Base-by-base conservation (phyloP, 2,888 invertebrate genomes). In the Pteria penguin region DNA sequence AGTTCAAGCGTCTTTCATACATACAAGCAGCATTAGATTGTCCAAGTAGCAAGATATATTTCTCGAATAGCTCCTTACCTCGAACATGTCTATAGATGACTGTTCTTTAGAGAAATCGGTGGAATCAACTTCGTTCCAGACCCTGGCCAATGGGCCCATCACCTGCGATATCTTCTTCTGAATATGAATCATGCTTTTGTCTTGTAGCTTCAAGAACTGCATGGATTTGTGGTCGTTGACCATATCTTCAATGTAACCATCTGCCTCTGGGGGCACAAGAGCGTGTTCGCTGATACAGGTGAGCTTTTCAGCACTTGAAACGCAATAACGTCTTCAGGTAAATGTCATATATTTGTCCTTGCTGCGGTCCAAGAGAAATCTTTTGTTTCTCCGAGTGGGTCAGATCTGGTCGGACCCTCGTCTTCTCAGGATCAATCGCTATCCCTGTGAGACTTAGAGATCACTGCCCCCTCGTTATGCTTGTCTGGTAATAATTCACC, bases 231-330 rank as follows among this genome's bases (percentile, higher is more conserved):
- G 24, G 29, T 61, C 61, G 22, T 26, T 4, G 8, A 61, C 61
- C 2, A 61, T n/a, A 18, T 61, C 61, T 31, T 61, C 61, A 31
- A 61, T 61, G 61, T 29, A 61, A 24, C 29, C 61, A 61, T 31
- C 61, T 4, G 31, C 27, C 61, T 61, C 61, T 4, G 31, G 61
- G 0, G 61, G 31, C 18, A 29, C 11, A 61, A 31, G 31, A 61
- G 4, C 5, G 8, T 29, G 29, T 61, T 61, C 11, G 11, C 27
- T 29, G 61, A 31, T 4, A 61, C 61, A 29, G 31, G 29, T 2
- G 24, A n/a, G 24, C 14, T 31, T 4, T 61, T 31, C 5, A 61
- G 61, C 27, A 61, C 31, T 22, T 31, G 24, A 2, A 31, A 14
- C 29, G n/a, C n/a, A 61, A 61, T 61, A 2, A n/a, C n/a, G 4